Base-by-base conservation (phyloP, 2,888 invertebrate genomes). In the Thereva unica region DNA sequence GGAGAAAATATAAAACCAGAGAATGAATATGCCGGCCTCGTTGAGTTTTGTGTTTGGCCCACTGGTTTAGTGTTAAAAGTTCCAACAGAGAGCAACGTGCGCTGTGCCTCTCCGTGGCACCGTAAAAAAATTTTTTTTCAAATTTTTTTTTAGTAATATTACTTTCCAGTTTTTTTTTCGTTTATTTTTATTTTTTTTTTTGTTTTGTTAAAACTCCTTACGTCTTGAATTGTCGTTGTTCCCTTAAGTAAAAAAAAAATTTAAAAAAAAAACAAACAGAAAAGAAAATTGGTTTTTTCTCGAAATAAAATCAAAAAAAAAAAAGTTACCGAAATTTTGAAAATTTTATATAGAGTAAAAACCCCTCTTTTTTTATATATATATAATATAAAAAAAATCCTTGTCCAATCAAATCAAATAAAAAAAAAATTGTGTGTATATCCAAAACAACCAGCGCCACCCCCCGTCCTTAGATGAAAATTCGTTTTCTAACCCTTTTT, bases 71-170 rank as follows among this genome's bases (percentile, higher is more conserved):
- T 78, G 76, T 78, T 77, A 76, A 77, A 77, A 77, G 77, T 77
- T 77, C 78, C 77, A 75, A 78, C 76, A 75, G 78, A 77, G 76
- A 78, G 77, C 76, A 76, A 75, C 78, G 73, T 72, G 71, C 71
- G 73, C 72, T 70, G 69, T 71, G 72, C 72, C 71, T 73, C 71
- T 73, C 72, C 75, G 76, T 74, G 75, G 73, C 72, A 73, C 64
- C 61, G 57, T 45, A 67, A 68, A 34, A 50, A 64, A 63, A 64
- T 69, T 56, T 56, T 38, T 64, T 47, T 40, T 56, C 47, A 65
- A 54, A 40, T 65, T 49, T 45, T 54, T 34, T 50, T 50, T 47
- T 47, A 12, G 52, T 55, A 54, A 41, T 54, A 53, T 45, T 64
- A 64, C 53, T 64, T 64, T 64, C 54, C 45, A 45, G 45, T 9